Conservation (phyloP, 2,888 invertebrate species). For the Acanthococcus lagerstroemiae region DNA sequence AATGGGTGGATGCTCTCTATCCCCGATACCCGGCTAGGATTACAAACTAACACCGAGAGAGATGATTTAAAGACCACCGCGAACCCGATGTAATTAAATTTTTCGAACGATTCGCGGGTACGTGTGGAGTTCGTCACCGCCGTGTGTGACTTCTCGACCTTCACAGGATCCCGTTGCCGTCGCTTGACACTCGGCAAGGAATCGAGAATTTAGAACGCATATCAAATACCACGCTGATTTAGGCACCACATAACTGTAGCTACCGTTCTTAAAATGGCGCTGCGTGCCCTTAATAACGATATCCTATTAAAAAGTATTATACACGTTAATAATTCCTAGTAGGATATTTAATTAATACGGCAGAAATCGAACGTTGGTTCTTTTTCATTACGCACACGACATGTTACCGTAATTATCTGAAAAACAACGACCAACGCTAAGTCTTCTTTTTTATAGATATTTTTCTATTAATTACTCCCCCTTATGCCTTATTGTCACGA, state of each 20-base stretch:
- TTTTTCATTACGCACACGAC: neutral
- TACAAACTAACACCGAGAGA: too few species aligned
- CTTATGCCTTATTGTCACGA: neutral
- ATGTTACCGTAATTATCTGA: slow-evolving; percentile 3
- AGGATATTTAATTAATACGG: slow-evolving; percentile 12
- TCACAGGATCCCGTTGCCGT: neutral
- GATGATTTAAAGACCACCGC: too few species aligned
- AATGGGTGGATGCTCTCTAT: too few species aligned
- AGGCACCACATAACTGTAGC: neutral
- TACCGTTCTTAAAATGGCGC: neutral
- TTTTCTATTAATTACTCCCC: slow-evolving; percentile 7
- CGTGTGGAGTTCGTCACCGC: too few species aligned
- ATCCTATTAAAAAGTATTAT: neutral
- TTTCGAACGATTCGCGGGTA: too few species aligned
- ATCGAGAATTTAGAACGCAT: neutral
- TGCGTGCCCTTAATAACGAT: neutral
- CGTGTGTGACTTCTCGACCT: too few species aligned
- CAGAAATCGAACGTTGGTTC: neutral
- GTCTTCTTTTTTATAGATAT: neutral
- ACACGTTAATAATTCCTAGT: slow-evolving; percentile 5
- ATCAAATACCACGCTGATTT: neutral
- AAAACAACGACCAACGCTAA: neutral
- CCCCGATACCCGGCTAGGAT: too few species aligned
- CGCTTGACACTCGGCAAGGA: neutral
- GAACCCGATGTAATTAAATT: too few species aligned